A percentile compares a stretch with the other conserved stretches of the same genome.
Evolutionary conservation across 2,113 vertebrate genomes (phyloP).

Genomic region (Gavia stellata): DNA sequence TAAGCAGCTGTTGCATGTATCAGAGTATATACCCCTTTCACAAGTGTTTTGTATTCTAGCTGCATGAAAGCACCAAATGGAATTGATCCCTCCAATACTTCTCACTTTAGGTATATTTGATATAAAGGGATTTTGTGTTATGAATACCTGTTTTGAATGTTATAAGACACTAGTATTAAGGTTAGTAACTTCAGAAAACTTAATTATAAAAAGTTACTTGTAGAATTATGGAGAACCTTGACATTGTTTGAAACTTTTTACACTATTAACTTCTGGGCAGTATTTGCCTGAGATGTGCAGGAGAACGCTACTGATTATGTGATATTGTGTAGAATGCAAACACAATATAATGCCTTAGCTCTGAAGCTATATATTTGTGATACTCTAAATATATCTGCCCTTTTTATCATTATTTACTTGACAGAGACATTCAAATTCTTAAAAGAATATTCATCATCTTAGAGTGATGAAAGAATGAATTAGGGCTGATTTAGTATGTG

Average conservation of each 20-base stretch:
- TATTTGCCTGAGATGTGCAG: background rate
- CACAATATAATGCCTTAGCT: background rate
- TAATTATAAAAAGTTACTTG: background rate
- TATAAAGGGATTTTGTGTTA: background rate
- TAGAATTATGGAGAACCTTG: background rate
- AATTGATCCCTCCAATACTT: background rate
- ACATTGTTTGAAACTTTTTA: background rate
- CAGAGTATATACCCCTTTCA: background rate
- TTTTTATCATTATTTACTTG: background rate
- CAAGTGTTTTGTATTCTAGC: background rate
- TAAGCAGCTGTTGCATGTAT: background rate
- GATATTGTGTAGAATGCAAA: background rate
- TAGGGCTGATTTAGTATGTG: background rate
- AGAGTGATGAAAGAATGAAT: background rate
- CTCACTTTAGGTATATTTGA: background rate
- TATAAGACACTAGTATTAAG: background rate
- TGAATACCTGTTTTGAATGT: background rate
- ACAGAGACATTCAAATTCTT: background rate
- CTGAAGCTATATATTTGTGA: background rate
- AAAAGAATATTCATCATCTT: background rate
- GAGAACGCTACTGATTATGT: background rate
- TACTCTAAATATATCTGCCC: background rate
- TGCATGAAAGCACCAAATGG: background rate
- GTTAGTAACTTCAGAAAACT: background rate
- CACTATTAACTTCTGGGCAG: background rate